phyloP scores from a whole-genome alignment of 2,888 invertebrate species.

The Drosophila algonquin region DNA sequence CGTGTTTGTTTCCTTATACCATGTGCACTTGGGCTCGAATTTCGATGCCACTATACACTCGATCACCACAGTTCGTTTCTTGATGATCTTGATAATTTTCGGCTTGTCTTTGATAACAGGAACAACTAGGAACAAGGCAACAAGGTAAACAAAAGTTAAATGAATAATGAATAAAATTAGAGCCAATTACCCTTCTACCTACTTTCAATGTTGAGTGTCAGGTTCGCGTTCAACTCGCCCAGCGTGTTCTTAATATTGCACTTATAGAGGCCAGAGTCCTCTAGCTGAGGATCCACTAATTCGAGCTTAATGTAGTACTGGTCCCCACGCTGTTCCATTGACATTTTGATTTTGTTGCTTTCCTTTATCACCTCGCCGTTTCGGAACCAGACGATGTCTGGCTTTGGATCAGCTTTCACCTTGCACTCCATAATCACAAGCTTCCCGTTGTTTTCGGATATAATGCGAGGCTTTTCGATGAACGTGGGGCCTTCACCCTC shows the following conservation, averaged over 20 bases:
- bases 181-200: conserved; percentile 82
- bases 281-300: conserved; percentile 94
- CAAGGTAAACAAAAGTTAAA: neutral
- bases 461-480: conserved; percentile 94
- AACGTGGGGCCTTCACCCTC: conserved; percentile 98
- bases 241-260: conserved; percentile 98
- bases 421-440: conserved; percentile 94
- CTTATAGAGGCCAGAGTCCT: conserved; percentile 98
- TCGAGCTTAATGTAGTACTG: conserved; percentile 94
- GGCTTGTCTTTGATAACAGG: conserved; percentile 97
- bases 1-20: conserved; percentile 94
- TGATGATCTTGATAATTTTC: conserved; percentile 94
- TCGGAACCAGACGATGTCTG: conserved; percentile 92
- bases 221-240: conserved; percentile 98
- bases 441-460: conserved; percentile 92
- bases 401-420: conserved; percentile 92
- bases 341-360: conserved; percentile 91
- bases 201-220: conserved; percentile 99
- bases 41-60: conserved; percentile 97
- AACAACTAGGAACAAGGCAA: conserved; percentile 87
- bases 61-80: conserved; percentile 95
- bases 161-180: neutral
- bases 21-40: conserved; percentile 95
- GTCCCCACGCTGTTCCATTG: conserved; percentile 90
- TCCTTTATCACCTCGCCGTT: conserved; percentile 92